Evolutionary conservation across 2,113 vertebrate genomes (phyloP).

Genomic region (Malurus alboscapulatus): DNA sequence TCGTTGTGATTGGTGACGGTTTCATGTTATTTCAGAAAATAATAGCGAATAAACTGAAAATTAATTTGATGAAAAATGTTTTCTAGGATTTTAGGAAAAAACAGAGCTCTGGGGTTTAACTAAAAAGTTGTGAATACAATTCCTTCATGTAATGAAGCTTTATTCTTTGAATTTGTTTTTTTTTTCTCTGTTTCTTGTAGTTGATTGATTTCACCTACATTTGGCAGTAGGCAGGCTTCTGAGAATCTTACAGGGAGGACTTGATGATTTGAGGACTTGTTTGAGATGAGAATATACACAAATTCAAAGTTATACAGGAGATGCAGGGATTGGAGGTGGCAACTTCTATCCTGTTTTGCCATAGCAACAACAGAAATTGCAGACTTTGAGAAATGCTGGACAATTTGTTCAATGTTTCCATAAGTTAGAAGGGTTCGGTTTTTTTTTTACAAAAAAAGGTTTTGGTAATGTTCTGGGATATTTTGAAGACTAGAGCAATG

Average conservation of each 20-base stretch:
- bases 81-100: not conserved
- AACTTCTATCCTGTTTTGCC: not conserved
- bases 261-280: not conserved
- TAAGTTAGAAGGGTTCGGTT: no score
- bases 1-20: not conserved
- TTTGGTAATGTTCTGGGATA: not conserved
- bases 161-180: not conserved
- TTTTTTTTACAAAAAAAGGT: not conserved
- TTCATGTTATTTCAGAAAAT: not conserved
- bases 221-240: not conserved
- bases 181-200: not conserved
- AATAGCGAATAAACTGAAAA: not conserved
- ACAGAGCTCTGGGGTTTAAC: not conserved
- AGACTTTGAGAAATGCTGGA: not conserved
- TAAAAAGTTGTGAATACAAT: not conserved
- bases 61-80: not conserved
- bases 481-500: not conserved
- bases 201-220: not conserved
- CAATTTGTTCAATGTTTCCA: not conserved
- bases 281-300: not conserved
- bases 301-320: not conserved
- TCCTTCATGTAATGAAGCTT: fast-evolving
- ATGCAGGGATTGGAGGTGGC: not conserved
- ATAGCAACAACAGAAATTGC: not conserved
- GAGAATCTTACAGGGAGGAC: fast-evolving